Evolutionary conservation across 1,140 invertebrate species (phyloP), one percentile per base, ranked within the genome.

Genomic region (Rhopalosiphum padi): DNA sequence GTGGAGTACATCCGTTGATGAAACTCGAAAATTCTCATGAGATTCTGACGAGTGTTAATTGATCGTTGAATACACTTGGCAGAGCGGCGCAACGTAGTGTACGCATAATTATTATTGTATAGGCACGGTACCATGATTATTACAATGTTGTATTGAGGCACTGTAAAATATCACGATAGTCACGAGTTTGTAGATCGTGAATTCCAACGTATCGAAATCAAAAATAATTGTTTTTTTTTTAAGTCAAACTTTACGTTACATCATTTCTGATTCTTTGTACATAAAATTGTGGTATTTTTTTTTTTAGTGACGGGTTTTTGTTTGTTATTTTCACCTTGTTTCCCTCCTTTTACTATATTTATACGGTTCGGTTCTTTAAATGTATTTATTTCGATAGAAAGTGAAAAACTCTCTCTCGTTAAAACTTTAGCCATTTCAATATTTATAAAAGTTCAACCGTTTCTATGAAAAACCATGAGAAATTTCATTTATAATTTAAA

Each of bases 241-340:
- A n/a, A 35, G 15, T 77, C 60, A n/a, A n/a, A 77, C 30, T 9
- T 60, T 9, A 68, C 30, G 30, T 68, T 68, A n/a, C 15, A 68
- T n/a, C 4, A 68, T 68, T 77, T 77, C 30, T n/a, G 60, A 77
- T 77, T 77, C 23, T 77, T n/a, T 4, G n/a, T 3, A 60, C 7
- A 25, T n/a, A n/a, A 77, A 18, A n/a, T n/a, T 77, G 18, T 77
- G 30, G 60, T 77, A 77, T 77, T 77, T 77, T n/a, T 77, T 68
- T 68, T 77, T 77, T n/a, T 51, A 77, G n/a, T 77, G 30, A 77
- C n/a, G 60, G 15, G 15, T 77, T n/a, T 77, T 77, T 77, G 60
- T 77, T 77, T 77, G 60, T 77, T n/a, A n/a, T 77, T 77, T 77
- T n/a, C n/a, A n/a, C 60, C 60, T 77, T n/a, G 15, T 77, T n/a